These are phyloP conservation scores for Nixonia krombeini DNA, from an alignment of 1,140 invertebrate genomes.

Conservation along the genomic window DNA sequence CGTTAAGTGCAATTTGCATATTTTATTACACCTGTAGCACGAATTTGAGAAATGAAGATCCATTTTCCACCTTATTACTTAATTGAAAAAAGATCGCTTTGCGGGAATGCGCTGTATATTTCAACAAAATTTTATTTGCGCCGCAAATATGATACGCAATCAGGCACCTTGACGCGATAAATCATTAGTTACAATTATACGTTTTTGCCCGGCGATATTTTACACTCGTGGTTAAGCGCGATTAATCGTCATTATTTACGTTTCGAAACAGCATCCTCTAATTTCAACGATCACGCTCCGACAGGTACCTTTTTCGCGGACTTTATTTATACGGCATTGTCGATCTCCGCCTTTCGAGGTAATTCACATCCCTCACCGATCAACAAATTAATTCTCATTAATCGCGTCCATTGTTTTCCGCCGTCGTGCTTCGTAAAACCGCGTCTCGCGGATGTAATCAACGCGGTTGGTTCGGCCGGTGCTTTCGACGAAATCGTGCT, in stretches of 20 bases:
- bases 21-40: not conserved
- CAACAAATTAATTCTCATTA: constrained; percentile 21
- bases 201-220: not conserved
- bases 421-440: constrained; percentile 15
- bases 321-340: constrained; percentile 16
- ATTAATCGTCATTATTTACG: constrained; percentile 19
- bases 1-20: not conserved
- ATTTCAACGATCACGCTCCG: not conserved
- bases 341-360: constrained; percentile 3
- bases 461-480: not conserved
- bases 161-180: not conserved
- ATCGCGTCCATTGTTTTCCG: constrained; percentile 30
- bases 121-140: not conserved
- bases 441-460: constrained; percentile 13
- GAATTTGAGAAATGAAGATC: too few species aligned
- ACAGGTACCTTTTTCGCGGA: not conserved
- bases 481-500: constrained; percentile 26
- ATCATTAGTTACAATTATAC: constrained; percentile 12
- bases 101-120: too few species aligned
- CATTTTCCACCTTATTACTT: too few species aligned
- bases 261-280: not conserved
- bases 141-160: not conserved
- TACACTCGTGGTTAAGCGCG: constrained; percentile 14
- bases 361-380: constrained; percentile 17
- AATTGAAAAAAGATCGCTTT: too few species aligned